phyloP scores from a whole-genome alignment of 1,140 invertebrate species.

The Arctopsyche grandis region DNA sequence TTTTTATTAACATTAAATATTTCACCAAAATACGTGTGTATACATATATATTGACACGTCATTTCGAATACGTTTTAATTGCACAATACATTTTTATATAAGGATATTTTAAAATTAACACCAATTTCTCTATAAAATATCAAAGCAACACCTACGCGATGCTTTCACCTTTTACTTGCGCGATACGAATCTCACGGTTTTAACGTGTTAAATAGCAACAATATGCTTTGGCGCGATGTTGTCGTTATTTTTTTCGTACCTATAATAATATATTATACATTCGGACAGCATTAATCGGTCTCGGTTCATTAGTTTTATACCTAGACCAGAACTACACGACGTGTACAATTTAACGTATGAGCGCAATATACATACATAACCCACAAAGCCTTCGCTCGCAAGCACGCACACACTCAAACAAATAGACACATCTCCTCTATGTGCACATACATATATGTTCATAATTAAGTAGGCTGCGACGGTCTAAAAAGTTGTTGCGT shows the following conservation, averaged over 20 bases:
- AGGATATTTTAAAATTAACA: no score
- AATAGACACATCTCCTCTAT: constrained; percentile 8
- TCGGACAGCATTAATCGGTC: constrained; percentile 24
- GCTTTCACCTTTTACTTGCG: background rate
- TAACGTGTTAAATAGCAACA: background rate
- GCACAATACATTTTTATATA: no score
- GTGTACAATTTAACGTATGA: constrained; percentile 19
- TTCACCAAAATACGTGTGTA: no score
- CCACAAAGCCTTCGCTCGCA: background rate
- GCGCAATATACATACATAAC: background rate
- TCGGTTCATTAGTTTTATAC: constrained; percentile 17
- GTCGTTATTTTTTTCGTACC: constrained; percentile 4
- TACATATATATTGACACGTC: no score
- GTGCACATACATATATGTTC: constrained; percentile 31
- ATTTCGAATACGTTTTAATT: no score
- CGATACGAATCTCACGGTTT: background rate
- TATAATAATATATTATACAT: constrained; percentile 24
- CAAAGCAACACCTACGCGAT: background rate
- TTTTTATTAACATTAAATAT: no score
- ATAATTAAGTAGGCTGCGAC: constrained; percentile 49
- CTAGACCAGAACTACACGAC: background rate
- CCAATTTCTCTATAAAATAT: background rate
- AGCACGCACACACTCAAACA: background rate
- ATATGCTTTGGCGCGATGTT: background rate
- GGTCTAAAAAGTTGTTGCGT: constrained; percentile 42